A percentile compares a stretch with the other conserved stretches of the same genome.
These are phyloP conservation scores for Ceratina australensis DNA, from an alignment of 1,140 invertebrate genomes.

Conservation along the genomic window DNA sequence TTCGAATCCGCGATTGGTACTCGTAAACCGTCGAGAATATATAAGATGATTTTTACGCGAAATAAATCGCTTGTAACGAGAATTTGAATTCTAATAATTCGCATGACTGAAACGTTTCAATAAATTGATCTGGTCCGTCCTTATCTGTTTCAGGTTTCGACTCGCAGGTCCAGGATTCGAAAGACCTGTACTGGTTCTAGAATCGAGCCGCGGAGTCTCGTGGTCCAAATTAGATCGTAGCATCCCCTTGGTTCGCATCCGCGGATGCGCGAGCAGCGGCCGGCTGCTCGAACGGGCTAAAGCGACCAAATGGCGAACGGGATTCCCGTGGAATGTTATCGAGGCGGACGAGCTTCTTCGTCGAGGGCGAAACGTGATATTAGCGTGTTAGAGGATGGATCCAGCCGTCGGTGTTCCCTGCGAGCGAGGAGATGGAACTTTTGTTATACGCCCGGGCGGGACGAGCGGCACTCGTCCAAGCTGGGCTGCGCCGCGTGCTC, in stretches of 20 bases:
- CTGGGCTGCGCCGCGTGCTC: constrained; percentile 29
- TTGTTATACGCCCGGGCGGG: constrained; percentile 56
- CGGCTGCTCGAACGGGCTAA: neutral
- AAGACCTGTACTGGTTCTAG: constrained; percentile 74
- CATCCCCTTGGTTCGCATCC: neutral
- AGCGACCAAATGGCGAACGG: constrained; percentile 22
- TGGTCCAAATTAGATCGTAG: constrained; percentile 30
- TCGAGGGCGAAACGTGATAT: constrained; percentile 41
- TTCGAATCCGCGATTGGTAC: neutral
- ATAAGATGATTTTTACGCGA: too few species aligned
- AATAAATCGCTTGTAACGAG: too few species aligned
- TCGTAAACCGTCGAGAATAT: neutral
- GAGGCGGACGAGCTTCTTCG: constrained; percentile 2
- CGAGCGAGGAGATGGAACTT: constrained; percentile 28
- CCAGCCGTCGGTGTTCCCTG: neutral
- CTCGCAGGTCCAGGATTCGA: constrained; percentile 72
- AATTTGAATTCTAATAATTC: neutral
- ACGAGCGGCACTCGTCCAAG: constrained; percentile 4
- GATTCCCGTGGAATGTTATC: constrained; percentile 1
- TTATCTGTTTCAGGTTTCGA: constrained; percentile 69
- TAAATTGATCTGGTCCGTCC: neutral
- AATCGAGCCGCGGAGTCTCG: constrained; percentile 54
- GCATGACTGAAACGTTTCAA: neutral
- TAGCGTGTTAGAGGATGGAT: constrained; percentile 31
- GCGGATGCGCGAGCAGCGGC: neutral